Conservation (phyloP, 2,888 invertebrate species). For the Pandemis corylana region DNA sequence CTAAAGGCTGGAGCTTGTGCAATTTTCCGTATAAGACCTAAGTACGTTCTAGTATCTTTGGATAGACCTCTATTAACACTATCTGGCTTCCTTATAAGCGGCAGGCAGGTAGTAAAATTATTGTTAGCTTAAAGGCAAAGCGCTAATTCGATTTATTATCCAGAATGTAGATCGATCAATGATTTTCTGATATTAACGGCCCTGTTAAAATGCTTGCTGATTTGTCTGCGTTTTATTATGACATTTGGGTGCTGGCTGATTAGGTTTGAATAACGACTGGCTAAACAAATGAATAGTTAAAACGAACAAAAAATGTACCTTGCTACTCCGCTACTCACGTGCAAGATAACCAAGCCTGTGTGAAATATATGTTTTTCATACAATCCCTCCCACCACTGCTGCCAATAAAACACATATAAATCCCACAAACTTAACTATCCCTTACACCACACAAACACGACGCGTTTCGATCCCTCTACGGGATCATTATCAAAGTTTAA, state of each 20-base stretch:
- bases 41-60: conserved; percentile 27
- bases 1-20: conserved; percentile 23
- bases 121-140: conserved; percentile 45
- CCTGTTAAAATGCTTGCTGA: conserved; percentile 44
- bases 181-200: conserved; percentile 47
- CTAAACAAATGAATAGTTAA: too few species aligned
- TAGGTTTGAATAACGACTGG: too few species aligned
- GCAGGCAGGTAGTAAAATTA: conserved; percentile 47
- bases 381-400: too few species aligned
- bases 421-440: too few species aligned
- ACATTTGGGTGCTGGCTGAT: not conserved
- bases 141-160: conserved; percentile 58
- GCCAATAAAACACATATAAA: too few species aligned
- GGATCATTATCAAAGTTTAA: too few species aligned
- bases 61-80: conserved; percentile 50
- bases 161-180: conserved; percentile 53
- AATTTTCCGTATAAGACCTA: conserved; percentile 33
- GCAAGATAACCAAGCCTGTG: too few species aligned
- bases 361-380: too few species aligned
- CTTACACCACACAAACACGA: too few species aligned
- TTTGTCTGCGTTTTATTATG: conserved; percentile 35
- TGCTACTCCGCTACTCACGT: too few species aligned
- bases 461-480: too few species aligned
- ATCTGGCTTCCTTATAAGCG: conserved; percentile 58
- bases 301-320: too few species aligned